Evolutionary conservation across 2,888 invertebrate species (phyloP), one percentile per base, ranked within the genome.

Genomic region (Phortica okadai): DNA sequence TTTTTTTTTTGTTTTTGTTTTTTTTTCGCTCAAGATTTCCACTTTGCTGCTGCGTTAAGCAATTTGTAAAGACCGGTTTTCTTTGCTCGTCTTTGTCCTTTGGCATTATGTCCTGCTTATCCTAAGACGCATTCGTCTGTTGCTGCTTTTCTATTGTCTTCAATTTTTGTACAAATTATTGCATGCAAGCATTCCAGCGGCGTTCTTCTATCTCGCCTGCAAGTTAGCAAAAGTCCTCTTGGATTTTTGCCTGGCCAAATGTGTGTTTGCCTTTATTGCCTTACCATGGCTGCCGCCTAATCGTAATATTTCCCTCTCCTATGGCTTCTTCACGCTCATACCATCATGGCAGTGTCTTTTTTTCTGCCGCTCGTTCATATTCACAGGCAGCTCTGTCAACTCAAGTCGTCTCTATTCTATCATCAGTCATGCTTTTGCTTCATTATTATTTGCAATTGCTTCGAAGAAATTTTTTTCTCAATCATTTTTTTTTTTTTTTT

Each of bases 201-300:
- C 1, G 8, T 50, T 50, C 14, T 50, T 6, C 50, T 6, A 2
- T 50, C 50, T 50, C 6, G 45, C 10, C 10, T 50, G 10, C 10
- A 50, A 10, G 50, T 8, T 42, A 7, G 67, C 67, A 14, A 7
- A 7, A 42, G 44, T 44, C 8, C 67, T 16, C 21, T 41, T 3
- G 42, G 14, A 14, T 59, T 59, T 59, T 11, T 6, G 44, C 16
- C 16, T 67, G 50, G 50, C 50, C 50, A 14, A 50, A 67, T 67
- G 59, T 75, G 74, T 80, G 74, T 80, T 81, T 75, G 76, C 73
- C 74, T 78, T 76, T 74, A 76, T 78, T 81, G 81, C 74, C 74
- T 75, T 78, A 75, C 66, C 75, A 76, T 79, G 76, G 78, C 81
- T 78, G 79, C 79, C 75, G 76, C 81, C 80, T 80, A 80, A 80